A percentile compares a stretch with the other conserved stretches of the same genome.
Evolutionary conservation across 2,888 invertebrate species (phyloP).

Genomic region (Agonopterix subpropinquella): DNA sequence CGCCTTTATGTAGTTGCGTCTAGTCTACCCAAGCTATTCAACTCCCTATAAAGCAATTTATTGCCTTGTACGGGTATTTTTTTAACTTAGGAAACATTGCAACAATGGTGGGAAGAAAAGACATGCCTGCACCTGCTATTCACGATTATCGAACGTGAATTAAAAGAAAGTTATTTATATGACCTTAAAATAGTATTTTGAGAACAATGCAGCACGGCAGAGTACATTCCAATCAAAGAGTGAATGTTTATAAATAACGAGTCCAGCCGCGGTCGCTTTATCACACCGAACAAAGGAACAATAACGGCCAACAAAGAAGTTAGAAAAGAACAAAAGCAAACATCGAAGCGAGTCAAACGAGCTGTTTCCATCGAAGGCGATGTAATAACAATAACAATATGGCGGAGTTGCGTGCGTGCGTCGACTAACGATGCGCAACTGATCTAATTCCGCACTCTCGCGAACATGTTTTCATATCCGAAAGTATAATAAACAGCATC

Average conservation of each 20-base stretch:
- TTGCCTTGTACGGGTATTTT: conserved; percentile 30
- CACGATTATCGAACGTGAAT: neutral
- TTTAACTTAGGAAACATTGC: conserved; percentile 2
- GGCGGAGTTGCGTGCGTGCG: conserved; percentile 36
- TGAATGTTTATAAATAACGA: conserved; percentile 59
- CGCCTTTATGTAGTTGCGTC: conserved; percentile 43
- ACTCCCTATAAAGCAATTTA: conserved; percentile 41
- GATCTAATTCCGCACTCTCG: conserved; percentile 37
- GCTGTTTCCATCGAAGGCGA: conserved; percentile 53
- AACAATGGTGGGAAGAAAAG: conserved; percentile 20
- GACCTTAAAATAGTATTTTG: conserved; percentile 31
- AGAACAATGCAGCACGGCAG: conserved; percentile 24
- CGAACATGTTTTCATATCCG: conserved; percentile 23
- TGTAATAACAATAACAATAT: conserved; percentile 60
- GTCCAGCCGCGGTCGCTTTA: conserved; percentile 40
- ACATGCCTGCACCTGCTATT: conserved; percentile 25
- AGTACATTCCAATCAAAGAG: conserved; percentile 45
- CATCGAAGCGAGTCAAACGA: conserved; percentile 48
- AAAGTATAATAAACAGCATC: conserved; percentile 32
- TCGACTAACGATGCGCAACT: conserved; percentile 41
- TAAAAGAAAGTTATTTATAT: conserved; percentile 5
- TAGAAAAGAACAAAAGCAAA: conserved; percentile 64
- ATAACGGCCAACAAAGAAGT: conserved; percentile 60
- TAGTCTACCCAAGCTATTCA: conserved; percentile 30
- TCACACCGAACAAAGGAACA: conserved; percentile 60